These are phyloP conservation scores for Formica selysi DNA, from an alignment of 1,140 invertebrate genomes.

Conservation along the genomic window DNA sequence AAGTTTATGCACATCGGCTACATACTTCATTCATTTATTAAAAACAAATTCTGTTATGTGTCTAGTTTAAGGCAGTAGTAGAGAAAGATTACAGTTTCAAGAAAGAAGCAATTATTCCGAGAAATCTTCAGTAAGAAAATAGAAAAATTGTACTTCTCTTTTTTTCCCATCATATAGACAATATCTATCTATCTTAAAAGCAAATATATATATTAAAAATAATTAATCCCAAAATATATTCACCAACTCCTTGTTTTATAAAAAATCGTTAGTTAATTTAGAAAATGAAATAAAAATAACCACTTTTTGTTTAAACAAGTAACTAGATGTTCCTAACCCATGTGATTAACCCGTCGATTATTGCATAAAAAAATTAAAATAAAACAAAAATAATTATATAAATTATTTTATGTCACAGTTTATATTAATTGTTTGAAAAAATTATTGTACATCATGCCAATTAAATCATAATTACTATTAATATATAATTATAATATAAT, in stretches of 20 bases:
- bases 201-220: not conserved
- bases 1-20: not conserved
- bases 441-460: too few species aligned
- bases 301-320: slow-evolving; percentile 7
- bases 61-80: not conserved
- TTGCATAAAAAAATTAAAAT: not conserved
- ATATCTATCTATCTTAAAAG: not conserved
- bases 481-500: too few species aligned
- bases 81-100: not conserved
- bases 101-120: not conserved
- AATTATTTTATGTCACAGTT: too few species aligned
- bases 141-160: not conserved
- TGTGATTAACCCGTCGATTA: not conserved
- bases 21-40: not conserved
- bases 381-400: too few species aligned
- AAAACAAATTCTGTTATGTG: not conserved
- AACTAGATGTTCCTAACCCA: not conserved
- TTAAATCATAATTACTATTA: too few species aligned
- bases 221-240: slow-evolving; percentile 6
- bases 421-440: too few species aligned
- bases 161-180: not conserved
- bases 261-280: slow-evolving; percentile 11
- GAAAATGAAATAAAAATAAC: not conserved
- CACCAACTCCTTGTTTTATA: not conserved
- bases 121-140: not conserved